Evolutionary conservation across 92 coral and sea anemone genomes (phyloP), one percentile per base, ranked within the genome.

Genomic region (Porites lobata): DNA sequence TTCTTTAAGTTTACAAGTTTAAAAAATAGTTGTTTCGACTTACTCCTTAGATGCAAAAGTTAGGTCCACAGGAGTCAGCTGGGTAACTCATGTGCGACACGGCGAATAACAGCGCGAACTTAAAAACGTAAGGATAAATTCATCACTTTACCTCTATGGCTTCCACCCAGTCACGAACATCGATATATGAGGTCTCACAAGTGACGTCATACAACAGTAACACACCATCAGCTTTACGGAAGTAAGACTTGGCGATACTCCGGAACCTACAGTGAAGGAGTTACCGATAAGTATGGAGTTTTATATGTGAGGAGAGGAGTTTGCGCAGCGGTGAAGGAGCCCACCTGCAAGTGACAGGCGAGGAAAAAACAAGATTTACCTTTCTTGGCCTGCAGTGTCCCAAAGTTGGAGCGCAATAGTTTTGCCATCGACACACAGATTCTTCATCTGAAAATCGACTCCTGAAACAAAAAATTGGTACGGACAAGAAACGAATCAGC

Each of bases 371-470:
- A 1, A 0, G 5, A 7, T 1, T 69, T 76, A 96, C 99, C 99
- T 96, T 74, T 98, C 99, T 85, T 98, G 99, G 43, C 99, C 99
- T 62, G 99, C 99, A 58, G 99, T 98, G 82, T 98, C 99, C 99
- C 99, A 98, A 77, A 98, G 86, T 82, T 98, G 99, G 47, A 98
- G 90, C n/a, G 99, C 98, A 47, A 95, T 83, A 53, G 91, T 95
- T 81, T 95, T 96, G 63, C 91, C 94, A 52, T 94, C 99, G 17
- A 98, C 94, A 64, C 87, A 91, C 67, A 98, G 92, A 1, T 98
- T 92, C 85, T 92, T 95, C 96, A 96, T 96, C 82, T 98, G 99
- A 79, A 98, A 98, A 73, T 98, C 99, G 78, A 98, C 99, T 64
- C 99, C 99, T 98, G 72, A 29, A 24, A 64, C 20, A 61, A 26